These are phyloP conservation scores for Cyclura pinguis DNA, from an alignment of 2,797 vertebrate genomes.

Conservation along the genomic window DNA sequence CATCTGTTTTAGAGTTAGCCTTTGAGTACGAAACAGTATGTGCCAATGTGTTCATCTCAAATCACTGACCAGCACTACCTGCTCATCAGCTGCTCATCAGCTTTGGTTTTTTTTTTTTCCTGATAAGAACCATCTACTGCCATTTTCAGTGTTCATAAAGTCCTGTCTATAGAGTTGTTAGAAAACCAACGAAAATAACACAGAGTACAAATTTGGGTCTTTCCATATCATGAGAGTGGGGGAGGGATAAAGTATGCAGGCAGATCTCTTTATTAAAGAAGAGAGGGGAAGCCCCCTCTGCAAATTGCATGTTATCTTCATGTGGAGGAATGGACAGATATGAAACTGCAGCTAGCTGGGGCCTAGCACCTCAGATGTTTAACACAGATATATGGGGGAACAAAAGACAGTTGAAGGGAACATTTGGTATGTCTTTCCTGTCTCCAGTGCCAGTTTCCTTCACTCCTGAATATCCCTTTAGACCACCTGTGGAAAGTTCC, in stretches of 20 bases:
- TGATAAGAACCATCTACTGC: neutral
- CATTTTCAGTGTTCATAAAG: neutral
- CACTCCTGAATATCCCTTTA: neutral
- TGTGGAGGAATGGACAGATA: neutral
- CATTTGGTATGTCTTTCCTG: neutral
- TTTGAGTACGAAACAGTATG: neutral
- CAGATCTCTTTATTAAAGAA: neutral
- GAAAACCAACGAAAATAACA: neutral
- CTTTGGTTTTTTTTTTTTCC: neutral
- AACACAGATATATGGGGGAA: neutral
- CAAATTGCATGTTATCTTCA: neutral
- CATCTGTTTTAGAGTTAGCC: neutral
- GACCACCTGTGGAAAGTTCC: no score
- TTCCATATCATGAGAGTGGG: neutral
- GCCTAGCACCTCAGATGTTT: neutral
- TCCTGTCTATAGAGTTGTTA: neutral
- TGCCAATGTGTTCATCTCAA: no score
- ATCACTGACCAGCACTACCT: neutral
- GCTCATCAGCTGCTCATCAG: neutral
- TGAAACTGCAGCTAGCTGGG: neutral
- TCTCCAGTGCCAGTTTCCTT: neutral
- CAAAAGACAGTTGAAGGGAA: neutral
- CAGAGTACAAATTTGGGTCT: neutral
- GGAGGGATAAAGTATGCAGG: neutral
- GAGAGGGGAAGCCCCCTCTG: neutral